Conservation (phyloP, 2,113 vertebrate species). For the Cynopterus brachyotis region DNA sequence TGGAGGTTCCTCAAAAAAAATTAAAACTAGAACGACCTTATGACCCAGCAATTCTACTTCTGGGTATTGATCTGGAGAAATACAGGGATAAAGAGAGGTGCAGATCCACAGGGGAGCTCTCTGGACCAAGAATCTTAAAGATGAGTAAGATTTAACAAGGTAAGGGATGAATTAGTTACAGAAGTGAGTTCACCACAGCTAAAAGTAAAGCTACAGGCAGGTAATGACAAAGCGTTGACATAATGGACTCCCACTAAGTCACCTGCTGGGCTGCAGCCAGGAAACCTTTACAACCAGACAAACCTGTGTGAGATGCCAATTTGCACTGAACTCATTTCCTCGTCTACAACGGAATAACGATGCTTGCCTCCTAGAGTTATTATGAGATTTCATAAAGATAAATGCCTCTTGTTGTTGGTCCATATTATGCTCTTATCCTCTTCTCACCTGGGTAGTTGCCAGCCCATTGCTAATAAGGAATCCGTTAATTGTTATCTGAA, state of each 20-base stretch:
- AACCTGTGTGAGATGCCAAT: not conserved
- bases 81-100: not conserved
- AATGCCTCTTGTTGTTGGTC: not conserved
- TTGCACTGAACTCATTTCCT: slow-evolving; percentile 20
- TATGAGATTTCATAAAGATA: slow-evolving; percentile 13
- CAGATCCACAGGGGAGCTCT: not conserved
- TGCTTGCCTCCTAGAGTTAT: not conserved
- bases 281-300: not conserved
- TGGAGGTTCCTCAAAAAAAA: not conserved
- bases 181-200: not conserved
- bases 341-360: not conserved
- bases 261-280: not conserved
- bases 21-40: not conserved
- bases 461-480: slow-evolving; percentile 98
- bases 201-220: slow-evolving; percentile 2
- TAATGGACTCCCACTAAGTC: not conserved
- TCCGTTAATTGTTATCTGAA: slow-evolving; percentile 98
- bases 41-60: not conserved
- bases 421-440: not conserved
- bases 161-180: slow-evolving; percentile 13
- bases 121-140: slow-evolving; percentile 21
- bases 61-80: not conserved
- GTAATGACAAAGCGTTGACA: not conserved
- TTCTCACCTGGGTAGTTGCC: slow-evolving; percentile 96
- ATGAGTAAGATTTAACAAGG: not conserved